Base-by-base conservation (phyloP, 2,888 invertebrate species). In the Glaucopsyche alexis region DNA sequence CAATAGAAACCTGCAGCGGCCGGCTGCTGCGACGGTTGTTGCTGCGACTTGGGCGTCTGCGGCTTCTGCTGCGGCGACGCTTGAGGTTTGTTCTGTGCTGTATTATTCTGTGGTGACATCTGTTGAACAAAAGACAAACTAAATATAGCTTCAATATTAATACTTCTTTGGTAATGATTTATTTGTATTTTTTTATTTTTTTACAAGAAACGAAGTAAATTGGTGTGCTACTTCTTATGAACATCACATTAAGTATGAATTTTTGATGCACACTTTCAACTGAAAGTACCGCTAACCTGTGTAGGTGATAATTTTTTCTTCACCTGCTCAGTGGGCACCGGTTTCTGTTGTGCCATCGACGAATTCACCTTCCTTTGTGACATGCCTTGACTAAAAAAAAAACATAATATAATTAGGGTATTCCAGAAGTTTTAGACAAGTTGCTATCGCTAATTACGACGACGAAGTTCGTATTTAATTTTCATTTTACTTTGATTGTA, bases 281-380 rank as follows among this genome's bases (percentile, higher is more conserved):
- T 2, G 74, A 75, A 77, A 70, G 72, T 71, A 70, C 71, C 69
- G 73, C 74, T 73, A 72, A 89, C 87, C 86, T 84, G 87, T 45
- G 78, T 74, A 42, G 79, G 79, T 8, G 72, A 67, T 0, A 85
- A 84, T 74, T 85, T 87, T 81, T 82, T 86, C 80, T 82, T 85
- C 19, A 79, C 82, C 78, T 82, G 85, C 70, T 90, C 90, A 0
- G 90, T 90, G 40, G 91, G 90, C 76, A 92, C 90, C 0, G 92
- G 91, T 13, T 87, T 75, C 78, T 90, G 90, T 76, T 91, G 91
- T 0, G 87, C 90, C 13, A 87, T 87, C 0, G 83, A 76, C 40
- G 86, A 81, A 74, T 79, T 86, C 80, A 89, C 89, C 75, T 80
- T 81, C 82, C 74, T 82, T 76, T 76, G 77, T 2, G 76, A 67